These are phyloP conservation scores for Lucinisca nassula DNA, from an alignment of 2,888 invertebrate genomes.

Conservation along the genomic window DNA sequence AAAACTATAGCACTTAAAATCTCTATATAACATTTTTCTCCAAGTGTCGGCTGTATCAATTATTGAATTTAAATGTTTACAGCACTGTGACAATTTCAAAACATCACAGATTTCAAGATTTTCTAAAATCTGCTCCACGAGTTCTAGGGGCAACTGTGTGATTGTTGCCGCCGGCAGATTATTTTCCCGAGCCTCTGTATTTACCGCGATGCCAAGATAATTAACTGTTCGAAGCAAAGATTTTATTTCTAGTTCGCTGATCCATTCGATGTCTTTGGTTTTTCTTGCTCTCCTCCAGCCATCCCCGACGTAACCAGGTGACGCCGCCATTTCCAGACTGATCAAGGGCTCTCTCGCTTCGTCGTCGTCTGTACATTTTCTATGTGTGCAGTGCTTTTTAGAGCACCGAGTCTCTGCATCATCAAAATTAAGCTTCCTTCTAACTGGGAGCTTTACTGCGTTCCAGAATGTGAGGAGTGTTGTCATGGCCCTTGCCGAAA, in stretches of 20 bases:
- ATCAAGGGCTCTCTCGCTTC: neutral
- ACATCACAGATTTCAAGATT: neutral
- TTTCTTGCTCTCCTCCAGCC: neutral
- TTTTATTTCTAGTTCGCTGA: too few species aligned
- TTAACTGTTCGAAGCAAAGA: too few species aligned
- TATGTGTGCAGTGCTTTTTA: too few species aligned
- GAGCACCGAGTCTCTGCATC: too few species aligned
- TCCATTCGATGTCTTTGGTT: neutral
- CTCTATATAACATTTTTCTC: neutral
- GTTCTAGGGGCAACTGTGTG: neutral
- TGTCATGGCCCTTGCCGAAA: neutral
- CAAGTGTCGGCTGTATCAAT: neutral
- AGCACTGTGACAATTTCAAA: neutral
- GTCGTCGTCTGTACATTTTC: neutral
- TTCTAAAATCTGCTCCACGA: neutral
- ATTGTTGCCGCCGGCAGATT: neutral
- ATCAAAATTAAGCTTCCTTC: neutral
- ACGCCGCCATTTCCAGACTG: neutral
- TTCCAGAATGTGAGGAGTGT: neutral
- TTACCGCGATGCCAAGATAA: neutral
- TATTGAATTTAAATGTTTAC: neutral
- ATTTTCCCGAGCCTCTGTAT: neutral
- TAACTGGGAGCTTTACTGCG: neutral
- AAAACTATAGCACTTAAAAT: neutral
- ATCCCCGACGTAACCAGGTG: neutral